A percentile compares a stretch with the other conserved stretches of the same genome.
Conservation (phyloP, 2,113 vertebrate species). For the Mustelus asterias region DNA sequence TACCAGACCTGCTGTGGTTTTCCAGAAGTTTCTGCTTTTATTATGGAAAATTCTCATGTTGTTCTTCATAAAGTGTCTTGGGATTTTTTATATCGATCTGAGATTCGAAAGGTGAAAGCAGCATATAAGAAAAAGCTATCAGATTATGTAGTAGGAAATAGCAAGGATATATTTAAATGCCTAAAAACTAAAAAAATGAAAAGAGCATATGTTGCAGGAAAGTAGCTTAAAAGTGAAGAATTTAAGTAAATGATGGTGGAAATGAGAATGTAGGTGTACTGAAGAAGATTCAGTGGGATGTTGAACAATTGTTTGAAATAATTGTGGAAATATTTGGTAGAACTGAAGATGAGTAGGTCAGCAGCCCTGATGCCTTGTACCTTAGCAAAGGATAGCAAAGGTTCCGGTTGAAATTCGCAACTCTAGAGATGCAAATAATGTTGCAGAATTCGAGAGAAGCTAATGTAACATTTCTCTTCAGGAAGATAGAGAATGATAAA, state of each 20-base stretch:
- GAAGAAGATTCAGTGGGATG: neutral
- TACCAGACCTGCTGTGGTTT: too few species aligned
- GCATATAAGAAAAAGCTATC: neutral
- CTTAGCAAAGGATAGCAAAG: neutral
- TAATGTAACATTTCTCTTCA: neutral
- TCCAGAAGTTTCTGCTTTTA: too few species aligned
- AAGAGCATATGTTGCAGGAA: neutral
- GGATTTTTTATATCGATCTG: neutral
- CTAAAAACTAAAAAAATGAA: neutral
- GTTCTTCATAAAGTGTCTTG: neutral
- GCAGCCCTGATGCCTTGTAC: neutral
- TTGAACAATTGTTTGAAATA: neutral
- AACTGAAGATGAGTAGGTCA: neutral
- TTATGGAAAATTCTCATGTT: neutral
- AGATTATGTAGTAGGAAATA: neutral
- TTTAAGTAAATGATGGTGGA: neutral
- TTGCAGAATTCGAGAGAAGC: neutral
- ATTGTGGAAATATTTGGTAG: neutral
- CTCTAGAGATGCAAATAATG: neutral
- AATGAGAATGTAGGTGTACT: neutral
- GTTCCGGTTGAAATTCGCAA: neutral
- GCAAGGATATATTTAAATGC: neutral
- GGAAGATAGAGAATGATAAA: neutral
- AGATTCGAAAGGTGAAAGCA: neutral
- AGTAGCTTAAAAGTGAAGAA: neutral